These are phyloP conservation scores for Hydrozoanthus gracilis DNA, from an alignment of 92 coral and sea anemone genomes.

Conservation along the genomic window DNA sequence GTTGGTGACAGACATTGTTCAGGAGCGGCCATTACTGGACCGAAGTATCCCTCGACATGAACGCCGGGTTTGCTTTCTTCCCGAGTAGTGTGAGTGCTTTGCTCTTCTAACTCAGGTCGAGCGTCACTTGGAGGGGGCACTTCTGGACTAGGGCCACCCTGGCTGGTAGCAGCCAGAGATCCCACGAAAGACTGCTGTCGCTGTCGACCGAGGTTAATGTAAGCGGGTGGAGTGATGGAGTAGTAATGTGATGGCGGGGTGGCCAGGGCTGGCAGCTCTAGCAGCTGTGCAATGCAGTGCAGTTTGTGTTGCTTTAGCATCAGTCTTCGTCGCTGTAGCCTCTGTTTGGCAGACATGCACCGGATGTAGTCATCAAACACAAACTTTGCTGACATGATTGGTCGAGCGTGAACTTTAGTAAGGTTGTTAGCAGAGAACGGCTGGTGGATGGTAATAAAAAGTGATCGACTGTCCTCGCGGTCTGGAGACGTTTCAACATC, in stretches of 20 bases:
- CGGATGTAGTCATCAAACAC: slow-evolving; percentile 99
- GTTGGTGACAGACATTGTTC: slow-evolving; percentile 84
- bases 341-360: slow-evolving; percentile 99
- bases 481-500: slow-evolving; percentile 98
- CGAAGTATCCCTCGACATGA: slow-evolving; percentile 16
- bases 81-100: background rate
- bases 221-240: slow-evolving; percentile 94
- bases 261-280: slow-evolving; percentile 98
- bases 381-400: slow-evolving; percentile 94
- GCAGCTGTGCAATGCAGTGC: slow-evolving; percentile 93
- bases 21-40: slow-evolving; percentile 78
- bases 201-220: slow-evolving; percentile 79
- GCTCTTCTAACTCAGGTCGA: slow-evolving; percentile 22
- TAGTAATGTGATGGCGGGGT: slow-evolving; percentile 89
- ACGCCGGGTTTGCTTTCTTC: slow-evolving; percentile 28
- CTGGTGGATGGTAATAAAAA: slow-evolving; percentile 97
- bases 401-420: slow-evolving; percentile 91
- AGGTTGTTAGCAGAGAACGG: slow-evolving; percentile 91
- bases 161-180: slow-evolving; percentile 64
- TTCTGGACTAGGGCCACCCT: slow-evolving; percentile 23
- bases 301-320: slow-evolving; percentile 94
- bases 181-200: slow-evolving; percentile 54
- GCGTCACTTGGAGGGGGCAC: slow-evolving; percentile 37
- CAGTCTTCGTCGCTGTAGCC: slow-evolving; percentile 92
- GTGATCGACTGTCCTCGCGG: slow-evolving; percentile 98